Base-by-base conservation (phyloP, 2,888 invertebrate genomes). In the Dasypolia templi region DNA sequence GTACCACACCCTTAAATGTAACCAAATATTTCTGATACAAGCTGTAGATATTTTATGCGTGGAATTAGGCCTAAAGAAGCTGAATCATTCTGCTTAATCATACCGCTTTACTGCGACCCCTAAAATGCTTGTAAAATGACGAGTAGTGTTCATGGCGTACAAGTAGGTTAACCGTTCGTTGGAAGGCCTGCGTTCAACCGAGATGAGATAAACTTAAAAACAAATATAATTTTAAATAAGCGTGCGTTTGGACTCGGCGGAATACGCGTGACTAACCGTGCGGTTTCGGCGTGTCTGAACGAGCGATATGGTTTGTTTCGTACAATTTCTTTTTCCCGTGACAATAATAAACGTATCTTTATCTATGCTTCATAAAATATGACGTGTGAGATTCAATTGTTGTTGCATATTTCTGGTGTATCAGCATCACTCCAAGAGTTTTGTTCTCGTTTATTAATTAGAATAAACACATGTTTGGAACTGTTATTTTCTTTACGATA, bases 391-490 rank as follows among this genome's bases (percentile, higher is more conserved):
- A 61, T 73, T 35, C 32, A 26, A 72, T 72, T 74, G 53, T 62
- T 44, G 62, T 55, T 76, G 32, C 42, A 42, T 51, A 77, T 63
- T 55, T 63, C 49, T 63, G 29, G 12, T 69, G 35, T 69, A 58
- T 58, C 69, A 32, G 44, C 51, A 53, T 39, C n/a, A 0, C 44
- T 53, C 35, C 5, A 26, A 22, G 17, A 12, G 51, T 51, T 77
- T 56, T 56, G 14, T 62, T 62, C 55, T 12, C 26, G n/a, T 58
- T 77, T 19, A 35, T 68, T 62, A 49, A 29, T 66, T 26, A 66
- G 29, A 68, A 62, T 55, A 62, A 55, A 76, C 68, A 68, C 0
- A 56, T 51, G 55, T 51, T 62, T 77, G 61, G 42, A 46, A 29
- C 26, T 51, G 68, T 26, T 76, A 19, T 62, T 51, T n/a, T 62